A percentile compares a stretch with the other conserved stretches of the same genome.
These are phyloP conservation scores for Grammomys dolichurus DNA, from an alignment of 2,113 vertebrate species.

Conservation along the genomic window DNA sequence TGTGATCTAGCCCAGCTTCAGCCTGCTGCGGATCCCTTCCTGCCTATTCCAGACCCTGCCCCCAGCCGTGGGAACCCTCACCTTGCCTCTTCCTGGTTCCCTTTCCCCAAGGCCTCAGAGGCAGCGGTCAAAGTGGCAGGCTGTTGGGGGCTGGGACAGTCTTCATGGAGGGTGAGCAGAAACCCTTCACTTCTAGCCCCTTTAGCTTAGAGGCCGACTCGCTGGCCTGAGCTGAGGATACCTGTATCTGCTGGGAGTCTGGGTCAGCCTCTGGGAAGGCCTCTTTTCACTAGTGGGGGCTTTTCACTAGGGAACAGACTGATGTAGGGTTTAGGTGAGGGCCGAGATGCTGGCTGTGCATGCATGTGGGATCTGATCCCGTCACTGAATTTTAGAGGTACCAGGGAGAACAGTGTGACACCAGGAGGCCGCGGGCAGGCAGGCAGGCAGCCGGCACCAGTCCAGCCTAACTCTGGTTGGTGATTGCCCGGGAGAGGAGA, in stretches of 20 bases:
- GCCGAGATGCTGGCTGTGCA: neutral
- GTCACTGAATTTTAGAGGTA: neutral
- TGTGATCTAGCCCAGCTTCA: neutral
- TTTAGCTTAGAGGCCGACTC: neutral
- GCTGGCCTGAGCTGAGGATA: neutral
- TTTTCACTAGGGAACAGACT: neutral
- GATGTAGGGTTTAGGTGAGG: neutral
- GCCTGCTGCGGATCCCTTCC: neutral
- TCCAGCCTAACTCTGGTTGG: neutral
- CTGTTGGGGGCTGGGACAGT: slow-evolving; percentile 13
- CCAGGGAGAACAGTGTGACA: neutral
- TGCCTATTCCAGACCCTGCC: neutral
- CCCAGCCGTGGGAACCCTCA: neutral
- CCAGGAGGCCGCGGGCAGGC: neutral
- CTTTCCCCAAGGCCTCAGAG: slow-evolving; percentile 1
- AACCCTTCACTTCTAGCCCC: neutral
- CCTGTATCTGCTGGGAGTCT: neutral
- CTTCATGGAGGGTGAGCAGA: neutral
- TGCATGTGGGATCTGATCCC: neutral
- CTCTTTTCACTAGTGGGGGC: neutral
- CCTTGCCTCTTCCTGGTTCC: neutral
- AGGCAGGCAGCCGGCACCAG: neutral
- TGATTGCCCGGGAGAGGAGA: slow-evolving; percentile 26
- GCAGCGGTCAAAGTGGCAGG: neutral
- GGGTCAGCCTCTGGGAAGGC: neutral